Evolutionary conservation across 2,113 vertebrate species (phyloP), one percentile per base, ranked within the genome.

Genomic region (Platycercus adscitus): DNA sequence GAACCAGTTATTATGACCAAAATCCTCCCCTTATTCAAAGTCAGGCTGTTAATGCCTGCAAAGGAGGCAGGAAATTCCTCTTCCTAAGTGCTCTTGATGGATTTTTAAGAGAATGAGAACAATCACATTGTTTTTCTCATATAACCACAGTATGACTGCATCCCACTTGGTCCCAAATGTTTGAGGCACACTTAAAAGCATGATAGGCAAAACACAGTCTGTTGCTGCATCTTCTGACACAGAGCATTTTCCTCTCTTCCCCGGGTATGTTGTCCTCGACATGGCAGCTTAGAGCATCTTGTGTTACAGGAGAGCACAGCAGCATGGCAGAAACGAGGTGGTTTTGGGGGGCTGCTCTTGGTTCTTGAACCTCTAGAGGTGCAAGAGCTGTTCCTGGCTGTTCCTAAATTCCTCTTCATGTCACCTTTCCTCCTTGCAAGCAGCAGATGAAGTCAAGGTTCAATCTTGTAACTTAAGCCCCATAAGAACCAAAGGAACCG

Each of bases 201-300:
- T 0, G 3, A 33, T 13, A 85, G 76, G 49, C 33, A 69, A 58
- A 86, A 16, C 87, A 26, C 16, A 24, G 46, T 16, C 60, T 69
- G 87, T 37, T 17, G 15, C 81, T 79, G 78, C n/a, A 2, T 65
- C 46, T 13, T 11, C 89, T 50, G 52, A 31, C 46, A 10, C 26
- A 10, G 52, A 58, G 76, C 5, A 2, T 15, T 37, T 31, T 8
- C 66, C 24, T 60, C 46, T 55, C 29, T 50, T 46, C 25, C n/a
- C 66, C 0, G 3, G 11, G 4, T 35, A 35, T 8, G 12, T 49
- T 12, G 3, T 5, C 58, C 31, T 16, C 15, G 3, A 16, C 2
- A 0, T 0, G 6, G n/a, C 49, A 29, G 9, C 26, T 70, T 5
- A 4, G 37, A 69, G 47, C 15, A 9, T 52, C 66, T 44, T 1